Conservation (phyloP, 53 echinoderm and acorn worm species). For the Zoroaster sp. region DNA sequence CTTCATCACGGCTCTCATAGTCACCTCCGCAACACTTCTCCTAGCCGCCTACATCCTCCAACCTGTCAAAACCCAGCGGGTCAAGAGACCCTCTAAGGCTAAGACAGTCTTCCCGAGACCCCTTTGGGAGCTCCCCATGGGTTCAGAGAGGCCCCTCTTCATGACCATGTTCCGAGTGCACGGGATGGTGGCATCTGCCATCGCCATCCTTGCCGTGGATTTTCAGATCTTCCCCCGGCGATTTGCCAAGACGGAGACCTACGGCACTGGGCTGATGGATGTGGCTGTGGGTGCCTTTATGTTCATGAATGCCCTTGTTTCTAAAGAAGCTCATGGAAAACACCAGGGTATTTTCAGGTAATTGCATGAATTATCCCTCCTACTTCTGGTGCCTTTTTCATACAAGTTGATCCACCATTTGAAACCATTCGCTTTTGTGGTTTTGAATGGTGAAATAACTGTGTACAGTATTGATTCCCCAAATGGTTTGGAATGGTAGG, state of each 20-base stretch:
- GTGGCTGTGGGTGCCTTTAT: slow-evolving; percentile 80
- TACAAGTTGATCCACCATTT: too few relatives aligned
- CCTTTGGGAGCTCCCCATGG: slow-evolving; percentile 29
- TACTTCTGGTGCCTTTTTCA: too few relatives aligned
- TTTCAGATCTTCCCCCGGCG: slow-evolving; percentile 85
- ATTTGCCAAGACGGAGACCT: slow-evolving; percentile 92
- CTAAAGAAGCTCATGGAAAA: slow-evolving; percentile 80
- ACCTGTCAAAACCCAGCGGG: not conserved
- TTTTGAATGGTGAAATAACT: too few relatives aligned
- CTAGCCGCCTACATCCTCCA: slow-evolving; percentile 14
- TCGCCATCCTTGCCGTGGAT: slow-evolving; percentile 90
- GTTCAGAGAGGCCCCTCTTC: slow-evolving; percentile 55
- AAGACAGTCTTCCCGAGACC: not conserved
- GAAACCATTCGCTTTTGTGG: too few relatives aligned
- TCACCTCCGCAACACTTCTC: slow-evolving; percentile 59
- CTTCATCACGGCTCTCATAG: slow-evolving; percentile 49
- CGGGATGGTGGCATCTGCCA: slow-evolving; percentile 73
- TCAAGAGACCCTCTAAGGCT: slow-evolving; percentile 4
- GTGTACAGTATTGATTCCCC: too few relatives aligned
- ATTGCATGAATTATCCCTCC: not conserved
- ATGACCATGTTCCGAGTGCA: slow-evolving; percentile 77
- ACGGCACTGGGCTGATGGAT: slow-evolving; percentile 95
- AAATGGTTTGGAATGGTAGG: too few relatives aligned
- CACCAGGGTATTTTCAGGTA: slow-evolving; percentile 34
- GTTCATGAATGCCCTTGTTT: slow-evolving; percentile 82